Conservation (phyloP, 2,113 vertebrate genomes). For the Entomyzon cyanotis region DNA sequence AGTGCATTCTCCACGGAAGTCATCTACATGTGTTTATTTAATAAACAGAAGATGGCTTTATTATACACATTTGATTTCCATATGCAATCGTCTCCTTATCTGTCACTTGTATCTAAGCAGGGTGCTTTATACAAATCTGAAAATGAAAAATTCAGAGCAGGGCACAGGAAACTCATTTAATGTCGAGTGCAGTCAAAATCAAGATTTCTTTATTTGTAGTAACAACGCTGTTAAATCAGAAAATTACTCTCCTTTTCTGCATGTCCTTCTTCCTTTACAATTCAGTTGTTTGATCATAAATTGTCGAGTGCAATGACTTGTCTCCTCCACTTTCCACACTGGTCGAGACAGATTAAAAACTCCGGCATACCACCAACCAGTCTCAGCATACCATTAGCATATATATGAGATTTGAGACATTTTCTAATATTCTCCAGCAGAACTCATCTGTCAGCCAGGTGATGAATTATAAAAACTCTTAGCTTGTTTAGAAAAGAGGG, state of each 20-base stretch:
- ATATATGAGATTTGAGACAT: conserved; percentile 99
- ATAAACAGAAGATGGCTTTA: conserved; percentile 85
- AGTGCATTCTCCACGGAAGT: conserved; percentile 71
- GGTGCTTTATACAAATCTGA: conserved; percentile 82
- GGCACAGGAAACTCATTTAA: conserved; percentile 85
- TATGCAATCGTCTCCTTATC: conserved; percentile 77
- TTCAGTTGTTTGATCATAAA: conserved; percentile 97
- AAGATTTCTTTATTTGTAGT: conserved; percentile 86
- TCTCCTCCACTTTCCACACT: conserved; percentile 95
- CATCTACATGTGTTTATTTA: conserved; percentile 85
- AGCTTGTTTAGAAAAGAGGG: conserved; percentile 92
- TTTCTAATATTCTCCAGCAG: conserved; percentile 99
- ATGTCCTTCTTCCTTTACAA: conserved; percentile 80
- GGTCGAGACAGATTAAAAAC: conserved; percentile 99
- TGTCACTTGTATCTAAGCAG: conserved; percentile 83
- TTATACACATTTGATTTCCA: conserved; percentile 82
- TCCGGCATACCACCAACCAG: conserved; percentile 85
- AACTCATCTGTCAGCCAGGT: conserved; percentile 99
- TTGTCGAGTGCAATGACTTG: conserved; percentile 92
- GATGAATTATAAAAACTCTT: conserved; percentile 99
- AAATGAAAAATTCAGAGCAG: conserved; percentile 84
- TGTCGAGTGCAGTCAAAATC: conserved; percentile 83
- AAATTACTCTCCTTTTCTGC: conserved; percentile 83
- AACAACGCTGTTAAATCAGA: conserved; percentile 88
- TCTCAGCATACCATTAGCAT: conserved; percentile 99